Percentiles rank a stretch among this genome's conserved stretches.
Conservation (phyloP, 1,140 invertebrate genomes). For the Drosophila sulfurigaster region DNA sequence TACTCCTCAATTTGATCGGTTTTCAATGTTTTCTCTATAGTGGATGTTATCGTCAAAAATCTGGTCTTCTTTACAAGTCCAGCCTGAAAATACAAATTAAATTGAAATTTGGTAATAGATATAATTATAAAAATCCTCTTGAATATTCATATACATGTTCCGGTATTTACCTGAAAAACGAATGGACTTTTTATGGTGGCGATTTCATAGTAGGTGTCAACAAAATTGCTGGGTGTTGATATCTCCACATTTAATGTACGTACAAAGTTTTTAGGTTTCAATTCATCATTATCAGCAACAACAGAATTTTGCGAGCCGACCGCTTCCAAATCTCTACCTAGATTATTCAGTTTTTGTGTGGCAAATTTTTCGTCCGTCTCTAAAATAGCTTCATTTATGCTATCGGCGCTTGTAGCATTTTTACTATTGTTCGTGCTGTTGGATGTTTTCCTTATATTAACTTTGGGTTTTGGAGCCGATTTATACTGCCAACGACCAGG, state of each 20-base stretch:
- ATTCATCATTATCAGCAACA: conserved; percentile 87
- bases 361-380: conserved; percentile 43
- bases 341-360: conserved; percentile 46
- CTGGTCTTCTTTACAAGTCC: conserved; percentile 94
- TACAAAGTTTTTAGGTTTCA: conserved; percentile 86
- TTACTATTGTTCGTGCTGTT: conserved; percentile 28
- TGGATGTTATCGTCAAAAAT: conserved; percentile 93
- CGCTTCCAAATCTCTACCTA: conserved; percentile 87
- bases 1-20: conserved; percentile 86
- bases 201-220: conserved; percentile 93
- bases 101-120: background rate
- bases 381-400: conserved; percentile 37
- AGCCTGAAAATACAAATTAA: conserved; percentile 87
- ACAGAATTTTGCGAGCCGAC: conserved; percentile 88
- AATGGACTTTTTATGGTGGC: conserved; percentile 95
- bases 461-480: conserved; percentile 93
- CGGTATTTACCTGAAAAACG: conserved; percentile 90
- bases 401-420: conserved; percentile 37
- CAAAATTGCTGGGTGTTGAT: conserved; percentile 93
- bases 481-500: conserved; percentile 95
- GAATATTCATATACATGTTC: background rate
- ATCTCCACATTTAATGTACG: conserved; percentile 94
- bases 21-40: conserved; percentile 90
- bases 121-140: background rate
- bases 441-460: conserved; percentile 89